Base-by-base conservation (phyloP, 2,888 invertebrate genomes). In the Thera obeliscata region DNA sequence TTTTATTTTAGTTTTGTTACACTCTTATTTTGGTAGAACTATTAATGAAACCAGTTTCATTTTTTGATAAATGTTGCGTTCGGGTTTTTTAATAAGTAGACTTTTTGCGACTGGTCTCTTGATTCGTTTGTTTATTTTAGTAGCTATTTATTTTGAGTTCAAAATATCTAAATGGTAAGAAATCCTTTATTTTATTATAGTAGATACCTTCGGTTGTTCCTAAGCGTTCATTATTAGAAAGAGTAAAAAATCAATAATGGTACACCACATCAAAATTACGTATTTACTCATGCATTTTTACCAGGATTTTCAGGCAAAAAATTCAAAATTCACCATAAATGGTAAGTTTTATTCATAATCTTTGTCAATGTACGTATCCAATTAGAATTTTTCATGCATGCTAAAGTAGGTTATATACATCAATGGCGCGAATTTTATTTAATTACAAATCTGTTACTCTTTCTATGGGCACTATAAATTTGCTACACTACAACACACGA, bases 1-100 rank as follows among this genome's bases (percentile, higher is more conserved):
- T 82, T 82, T 77, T 22, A n/a, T 22, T 78, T 75, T 77, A 38
- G 74, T 75, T 83, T 82, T 78, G 73, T 78, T 73, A 79, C 75
- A 74, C 77, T 81, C 77, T 65, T 72, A 76, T 78, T 76, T 76
- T 71, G 38, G 9, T 4, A 11, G 36, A 3, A 22, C 22, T 50
- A 22, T 9, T 46, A 9, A 12, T 49, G 33, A 54, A 54, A 54
- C 36, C 35, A 22, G 54, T 55, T 55, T 54, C 11, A 36, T 11
- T 33, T 22, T 50, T 50, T 50, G 33, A 49, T 8, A 43, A 7
- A 8, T 43, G 5, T 1, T 38, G 38, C 5, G 38, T 22, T 22
- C 22, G 22, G 22, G 22, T 22, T 22, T 22, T 22, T 22, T 22
- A 22, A 22, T 22, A 22, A 22, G 22, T 22, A 22, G 22, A 22